Evolutionary conservation across 2,888 invertebrate genomes (phyloP).

Genomic region (Drosophila pegasa): DNA sequence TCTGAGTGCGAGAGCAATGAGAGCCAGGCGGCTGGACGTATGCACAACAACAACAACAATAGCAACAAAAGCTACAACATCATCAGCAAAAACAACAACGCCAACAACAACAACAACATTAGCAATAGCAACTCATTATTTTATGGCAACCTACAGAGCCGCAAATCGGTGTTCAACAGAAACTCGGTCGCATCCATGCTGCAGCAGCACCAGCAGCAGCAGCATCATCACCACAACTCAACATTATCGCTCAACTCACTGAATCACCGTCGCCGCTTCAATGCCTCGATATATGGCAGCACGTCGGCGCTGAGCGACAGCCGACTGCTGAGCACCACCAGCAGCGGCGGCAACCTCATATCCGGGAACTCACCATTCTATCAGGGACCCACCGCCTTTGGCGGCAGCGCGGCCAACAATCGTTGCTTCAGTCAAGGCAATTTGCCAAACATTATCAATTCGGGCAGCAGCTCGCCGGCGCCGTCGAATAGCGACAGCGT

Average conservation of each 20-base stretch:
- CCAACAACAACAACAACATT: constrained; percentile 15
- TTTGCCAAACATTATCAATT: constrained; percentile 55
- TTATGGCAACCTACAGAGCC: constrained; percentile 83
- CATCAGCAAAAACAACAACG: background rate
- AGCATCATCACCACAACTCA: constrained; percentile 77
- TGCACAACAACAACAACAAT: constrained; percentile 26
- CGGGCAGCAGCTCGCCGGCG: constrained; percentile 58
- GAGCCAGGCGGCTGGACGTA: constrained; percentile 30
- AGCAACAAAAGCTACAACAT: background rate
- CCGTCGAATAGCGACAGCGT: constrained; percentile 67
- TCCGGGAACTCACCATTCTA: constrained; percentile 88
- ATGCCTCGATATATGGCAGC: constrained; percentile 84
- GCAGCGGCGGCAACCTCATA: constrained; percentile 41
- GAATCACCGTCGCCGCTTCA: constrained; percentile 82
- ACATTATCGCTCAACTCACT: constrained; percentile 83
- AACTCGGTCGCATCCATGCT: constrained; percentile 17
- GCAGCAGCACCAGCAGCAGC: constrained; percentile 37
- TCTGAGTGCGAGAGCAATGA: constrained; percentile 58
- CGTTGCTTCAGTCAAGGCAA: constrained; percentile 73
- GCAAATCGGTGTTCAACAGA: constrained; percentile 82
- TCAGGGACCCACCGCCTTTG: constrained; percentile 90
- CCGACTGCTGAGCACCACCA: constrained; percentile 65
- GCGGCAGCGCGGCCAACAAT: constrained; percentile 89
- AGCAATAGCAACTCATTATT: constrained; percentile 73
- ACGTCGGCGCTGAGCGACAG: constrained; percentile 84